A percentile compares a stretch with the other conserved stretches of the same genome.
Evolutionary conservation across 2,797 vertebrate species (phyloP).

Genomic region (Enteromius afrohamiltoni): DNA sequence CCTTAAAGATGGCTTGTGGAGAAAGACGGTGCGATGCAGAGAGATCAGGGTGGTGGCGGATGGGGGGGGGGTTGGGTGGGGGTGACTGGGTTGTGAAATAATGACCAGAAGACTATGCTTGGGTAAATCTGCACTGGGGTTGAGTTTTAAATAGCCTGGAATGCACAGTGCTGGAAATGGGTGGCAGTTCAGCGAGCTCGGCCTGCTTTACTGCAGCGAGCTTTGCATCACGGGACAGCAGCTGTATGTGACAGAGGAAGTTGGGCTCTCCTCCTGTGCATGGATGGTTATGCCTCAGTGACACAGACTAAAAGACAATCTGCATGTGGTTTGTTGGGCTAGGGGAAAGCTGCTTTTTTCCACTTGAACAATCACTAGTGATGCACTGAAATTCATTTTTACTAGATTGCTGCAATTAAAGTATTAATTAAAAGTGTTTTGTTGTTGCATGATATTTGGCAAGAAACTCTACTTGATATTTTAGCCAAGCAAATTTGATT

Average conservation of each 20-base stretch:
- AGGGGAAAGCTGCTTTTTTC: background rate
- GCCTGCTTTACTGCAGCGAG: conserved; percentile 35
- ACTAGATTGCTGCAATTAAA: background rate
- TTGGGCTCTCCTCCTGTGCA: conserved; percentile 8
- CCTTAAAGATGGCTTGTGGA: conserved; percentile 33
- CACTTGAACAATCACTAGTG: background rate
- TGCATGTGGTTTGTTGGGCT: background rate
- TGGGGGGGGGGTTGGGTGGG: background rate
- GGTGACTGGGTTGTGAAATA: conserved; percentile 49
- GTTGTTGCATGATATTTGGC: background rate
- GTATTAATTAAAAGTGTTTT: background rate
- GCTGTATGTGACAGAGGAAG: conserved; percentile 46
- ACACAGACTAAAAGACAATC: background rate
- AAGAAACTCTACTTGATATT: background rate
- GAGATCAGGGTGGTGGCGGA: background rate
- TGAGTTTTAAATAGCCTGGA: conserved; percentile 65
- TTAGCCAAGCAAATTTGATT: background rate
- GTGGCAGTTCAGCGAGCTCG: conserved; percentile 56
- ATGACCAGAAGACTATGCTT: conserved; percentile 53
- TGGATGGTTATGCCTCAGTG: background rate
- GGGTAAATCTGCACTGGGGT: conserved; percentile 51
- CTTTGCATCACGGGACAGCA: conserved; percentile 44
- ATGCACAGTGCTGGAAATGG: conserved; percentile 62
- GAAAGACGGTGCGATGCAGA: conserved; percentile 3
- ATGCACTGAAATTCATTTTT: background rate